Conservation (phyloP, 2,888 invertebrate genomes). For the Lissonota sp. region DNA sequence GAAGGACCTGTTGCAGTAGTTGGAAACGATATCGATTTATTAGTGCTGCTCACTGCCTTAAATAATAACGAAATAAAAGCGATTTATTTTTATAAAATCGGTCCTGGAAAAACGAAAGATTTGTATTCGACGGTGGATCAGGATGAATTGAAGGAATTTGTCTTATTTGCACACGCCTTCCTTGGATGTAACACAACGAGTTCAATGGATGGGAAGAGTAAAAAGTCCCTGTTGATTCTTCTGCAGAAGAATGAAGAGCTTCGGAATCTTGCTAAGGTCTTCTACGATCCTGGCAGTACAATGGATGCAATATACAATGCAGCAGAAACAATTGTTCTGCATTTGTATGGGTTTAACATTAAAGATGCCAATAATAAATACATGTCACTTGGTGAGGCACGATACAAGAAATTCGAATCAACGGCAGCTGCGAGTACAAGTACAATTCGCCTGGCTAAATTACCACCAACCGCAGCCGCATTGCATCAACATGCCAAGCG, state of each 20-base stretch:
- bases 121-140: conserved; percentile 43
- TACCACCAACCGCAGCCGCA: background rate
- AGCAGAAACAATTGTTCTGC: conserved; percentile 23
- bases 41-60: conserved; percentile 46
- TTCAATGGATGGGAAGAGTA: conserved; percentile 47
- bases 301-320: conserved; percentile 39
- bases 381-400: background rate
- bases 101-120: conserved; percentile 18
- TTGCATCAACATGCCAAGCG: background rate
- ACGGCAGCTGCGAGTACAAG: background rate
- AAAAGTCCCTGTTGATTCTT: conserved; percentile 34
- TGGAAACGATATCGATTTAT: conserved; percentile 59
- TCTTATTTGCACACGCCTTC: conserved; percentile 47
- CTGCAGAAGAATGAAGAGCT: conserved; percentile 36
- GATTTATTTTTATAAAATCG: conserved; percentile 1
- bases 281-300: conserved; percentile 29
- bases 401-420: conserved; percentile 3
- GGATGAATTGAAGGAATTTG: conserved; percentile 35
- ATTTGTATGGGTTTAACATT: conserved; percentile 10
- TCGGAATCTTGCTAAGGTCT: background rate
- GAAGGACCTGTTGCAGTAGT: conserved; percentile 24
- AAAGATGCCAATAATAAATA: too few relatives aligned
- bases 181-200: conserved; percentile 57
- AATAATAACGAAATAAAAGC: background rate
- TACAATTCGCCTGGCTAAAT: background rate